Conservation (phyloP, 2,888 invertebrate genomes). For the Luperina nickerlii region DNA sequence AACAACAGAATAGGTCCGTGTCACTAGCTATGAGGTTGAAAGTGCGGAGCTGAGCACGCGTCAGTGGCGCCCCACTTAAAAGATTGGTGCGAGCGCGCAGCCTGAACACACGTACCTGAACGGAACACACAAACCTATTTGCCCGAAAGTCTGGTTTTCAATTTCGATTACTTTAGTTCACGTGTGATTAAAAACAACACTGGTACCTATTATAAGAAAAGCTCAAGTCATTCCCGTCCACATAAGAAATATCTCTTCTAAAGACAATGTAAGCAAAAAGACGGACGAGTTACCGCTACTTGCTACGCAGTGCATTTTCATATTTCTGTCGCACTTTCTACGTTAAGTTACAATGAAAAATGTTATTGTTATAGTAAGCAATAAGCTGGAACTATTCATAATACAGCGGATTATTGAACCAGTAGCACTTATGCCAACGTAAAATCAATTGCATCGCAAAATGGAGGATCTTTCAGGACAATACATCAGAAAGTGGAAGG, state of each 20-base stretch:
- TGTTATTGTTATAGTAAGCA: conserved; percentile 23
- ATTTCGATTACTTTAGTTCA: background rate
- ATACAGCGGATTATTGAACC: conserved; percentile 4
- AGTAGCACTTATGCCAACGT: background rate
- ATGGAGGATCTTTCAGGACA: background rate
- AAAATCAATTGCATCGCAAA: background rate
- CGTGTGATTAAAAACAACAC: background rate
- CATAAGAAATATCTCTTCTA: conserved; percentile 7
- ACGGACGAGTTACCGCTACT: background rate
- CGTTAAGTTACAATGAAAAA: conserved; percentile 24
- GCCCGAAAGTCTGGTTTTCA: background rate
- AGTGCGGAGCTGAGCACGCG: too few species aligned
- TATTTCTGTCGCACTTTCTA: conserved; percentile 38
- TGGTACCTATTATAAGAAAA: background rate
- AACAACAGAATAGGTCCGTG: too few species aligned
- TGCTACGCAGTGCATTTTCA: conserved; percentile 16
- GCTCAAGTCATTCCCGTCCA: background rate
- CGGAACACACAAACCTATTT: too few species aligned
- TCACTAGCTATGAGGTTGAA: too few species aligned
- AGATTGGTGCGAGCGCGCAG: too few species aligned
- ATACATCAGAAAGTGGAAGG: too few species aligned
- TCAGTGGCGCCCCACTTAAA: too few species aligned
- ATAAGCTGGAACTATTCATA: conserved; percentile 4
- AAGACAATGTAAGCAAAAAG: conserved; percentile 18
- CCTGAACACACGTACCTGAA: too few species aligned